Evolutionary conservation across 2,888 invertebrate genomes (phyloP), one percentile per base, ranked within the genome.

Genomic region (Trilocha varians): DNA sequence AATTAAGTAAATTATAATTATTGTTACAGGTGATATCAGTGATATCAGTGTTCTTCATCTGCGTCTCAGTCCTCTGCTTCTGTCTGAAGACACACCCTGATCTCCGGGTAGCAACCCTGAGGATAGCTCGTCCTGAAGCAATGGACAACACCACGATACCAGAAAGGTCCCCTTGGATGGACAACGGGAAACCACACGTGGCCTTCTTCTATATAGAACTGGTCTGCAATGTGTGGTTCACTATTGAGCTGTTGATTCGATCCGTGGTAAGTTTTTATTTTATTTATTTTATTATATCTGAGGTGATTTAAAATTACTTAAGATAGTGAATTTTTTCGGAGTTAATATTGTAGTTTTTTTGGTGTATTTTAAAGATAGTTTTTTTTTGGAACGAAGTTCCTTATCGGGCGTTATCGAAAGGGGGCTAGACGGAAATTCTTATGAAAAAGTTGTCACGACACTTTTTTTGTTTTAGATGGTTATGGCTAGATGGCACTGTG

Each of bases 141-240:
- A 45, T 51, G 16, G 50, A 62, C 13, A 46, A 60, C 16, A 50
- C 46, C 13, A 48, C 54, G 0, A 42, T 57, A 3, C 41, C 62
- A 2, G 55, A 66, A 18, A 46, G 60, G 13, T 57, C 61, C 39
- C 70, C 74, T 2, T 87, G 88, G 87, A 73, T 79, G 36, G 83
- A 87, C 50, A 83, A 88, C 5, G 88, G 88, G 1, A 88, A 89
- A 62, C 89, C 91, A 0, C 90, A 91, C 50, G 87, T 89, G 34
- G 93, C 94, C 33, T 97, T 98, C 85, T 94, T 96, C 79, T 96
- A 94, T 65, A 92, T 98, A 46, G 97, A 98, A 66, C 91, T 96
- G 61, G 90, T 96, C 41, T 97, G 97, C 85, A 98, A 98, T 68
- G 92, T 95, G 32, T 98, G 97, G 97, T 98, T 98, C 83, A 96